Base-by-base conservation (phyloP, 2,888 invertebrate species). In the Catocala fraxini region DNA sequence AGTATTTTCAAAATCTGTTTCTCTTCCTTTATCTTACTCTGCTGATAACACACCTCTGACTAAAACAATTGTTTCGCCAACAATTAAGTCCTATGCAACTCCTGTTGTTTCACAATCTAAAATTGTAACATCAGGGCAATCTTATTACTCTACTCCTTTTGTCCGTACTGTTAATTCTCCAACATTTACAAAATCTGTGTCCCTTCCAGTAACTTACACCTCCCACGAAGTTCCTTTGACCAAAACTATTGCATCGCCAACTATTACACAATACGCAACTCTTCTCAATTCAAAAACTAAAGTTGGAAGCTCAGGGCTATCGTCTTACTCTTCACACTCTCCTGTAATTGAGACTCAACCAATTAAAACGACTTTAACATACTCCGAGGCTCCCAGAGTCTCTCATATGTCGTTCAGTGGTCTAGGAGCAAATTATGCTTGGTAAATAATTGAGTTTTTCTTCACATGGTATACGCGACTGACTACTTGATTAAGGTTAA, bases 371-470 rank as follows among this genome's bases (percentile, higher is more conserved):
- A 68, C 71, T 59, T 67, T 82, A 6, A 70, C 79, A 5, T 81
- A 85, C 64, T 83, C 84, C 4, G 81, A 83, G 43, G 75, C 82
- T 10, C 82, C 85, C 0, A 52, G 72, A 42, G 81, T 84, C 12
- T 84, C 85, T 35, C 88, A 87, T 62, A 81, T 82, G 63, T 81
- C 83, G 33, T 87, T 86, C 61, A 77, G 77, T 53, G 82, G 82
- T 33, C 65, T 83, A 48, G 84, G 84, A 54, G 65, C 80, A 10
- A 82, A 68, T 54, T 87, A 89, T 62, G 73, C 83, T 51, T 89
- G 88, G 85, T 90, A 85, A 80, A 80, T 75, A 35, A 60, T 59
- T 65, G 0, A 62, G 12, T 62, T 75, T 63, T 56, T 59, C 68
- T 65, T 41, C 42, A 69, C 67, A 64, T 73, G 73, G 64, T 63